Percentiles rank a stretch among this genome's conserved stretches.
Evolutionary conservation across 1,140 invertebrate genomes (phyloP).

Genomic region (Hylyphantes graminicola): DNA sequence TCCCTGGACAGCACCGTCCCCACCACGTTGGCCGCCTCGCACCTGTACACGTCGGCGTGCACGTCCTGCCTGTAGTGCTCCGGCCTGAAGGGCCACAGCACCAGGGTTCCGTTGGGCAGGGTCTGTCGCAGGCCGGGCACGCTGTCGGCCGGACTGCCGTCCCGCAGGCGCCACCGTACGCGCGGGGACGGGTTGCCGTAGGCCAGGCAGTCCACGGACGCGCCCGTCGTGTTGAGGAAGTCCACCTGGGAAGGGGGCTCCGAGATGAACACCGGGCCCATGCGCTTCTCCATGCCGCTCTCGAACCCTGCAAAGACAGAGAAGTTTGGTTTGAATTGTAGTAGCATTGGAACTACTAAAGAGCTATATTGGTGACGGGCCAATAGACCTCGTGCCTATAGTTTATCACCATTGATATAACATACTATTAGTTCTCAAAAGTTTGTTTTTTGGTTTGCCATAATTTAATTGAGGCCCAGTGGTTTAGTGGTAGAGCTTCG

Average conservation of each 20-base stretch:
- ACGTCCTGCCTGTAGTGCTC: conserved; percentile 91
- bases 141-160: conserved; percentile 50
- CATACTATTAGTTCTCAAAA: too few species aligned
- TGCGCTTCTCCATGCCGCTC: conserved; percentile 58
- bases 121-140: conserved; percentile 60
- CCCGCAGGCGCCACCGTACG: conserved; percentile 61
- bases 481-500: too few species aligned
- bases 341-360: too few species aligned
- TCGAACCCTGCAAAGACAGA: conserved; percentile 38
- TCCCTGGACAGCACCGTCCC: conserved; percentile 83
- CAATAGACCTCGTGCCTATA: too few species aligned
- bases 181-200: conserved; percentile 67
- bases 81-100: conserved; percentile 92
- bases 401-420: too few species aligned
- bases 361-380: background rate
- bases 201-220: conserved; percentile 67
- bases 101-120: conserved; percentile 81
- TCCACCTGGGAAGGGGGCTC: conserved; percentile 66
- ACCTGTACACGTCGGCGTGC: conserved; percentile 71
- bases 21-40: conserved; percentile 80
- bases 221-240: conserved; percentile 68
- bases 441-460: too few species aligned
- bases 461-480: too few species aligned
- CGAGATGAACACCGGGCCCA: conserved; percentile 61
- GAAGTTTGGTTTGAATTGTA: background rate